A percentile compares a stretch with the other conserved stretches of the same genome.
Evolutionary conservation across 2,888 invertebrate species (phyloP).

Genomic region (Candidula unifasciata): DNA sequence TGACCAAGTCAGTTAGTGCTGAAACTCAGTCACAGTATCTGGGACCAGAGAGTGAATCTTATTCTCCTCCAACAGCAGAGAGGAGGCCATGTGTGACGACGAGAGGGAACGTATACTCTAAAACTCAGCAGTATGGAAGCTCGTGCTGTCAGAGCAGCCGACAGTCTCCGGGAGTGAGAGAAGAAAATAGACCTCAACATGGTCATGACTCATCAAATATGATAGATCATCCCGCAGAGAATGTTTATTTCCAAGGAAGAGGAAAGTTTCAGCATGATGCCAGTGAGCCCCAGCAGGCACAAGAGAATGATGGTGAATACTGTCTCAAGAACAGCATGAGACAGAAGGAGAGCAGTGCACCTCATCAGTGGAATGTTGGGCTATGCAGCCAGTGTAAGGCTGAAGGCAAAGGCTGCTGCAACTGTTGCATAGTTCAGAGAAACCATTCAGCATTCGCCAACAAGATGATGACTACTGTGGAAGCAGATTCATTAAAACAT

Average conservation of each 20-base stretch:
- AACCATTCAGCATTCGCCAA: neutral
- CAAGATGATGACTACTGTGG: no score
- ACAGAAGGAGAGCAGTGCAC: neutral
- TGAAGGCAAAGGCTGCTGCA: neutral
- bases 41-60: neutral
- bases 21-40: conserved; percentile 12
- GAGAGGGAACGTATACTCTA: neutral
- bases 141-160: neutral
- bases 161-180: neutral
- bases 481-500: neutral
- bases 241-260: neutral
- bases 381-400: conserved; percentile 8
- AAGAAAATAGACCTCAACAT: neutral
- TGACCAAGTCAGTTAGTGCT: neutral
- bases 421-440: neutral
- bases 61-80: neutral
- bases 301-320: neutral
- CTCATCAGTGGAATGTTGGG: neutral
- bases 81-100: neutral
- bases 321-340: neutral
- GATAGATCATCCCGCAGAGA: neutral
- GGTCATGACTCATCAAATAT: neutral
- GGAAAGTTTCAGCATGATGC: neutral
- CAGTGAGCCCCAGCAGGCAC: neutral
- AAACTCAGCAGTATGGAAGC: neutral